Conservation (phyloP, 2,888 invertebrate genomes). For the Strigamia transsilvanica region DNA sequence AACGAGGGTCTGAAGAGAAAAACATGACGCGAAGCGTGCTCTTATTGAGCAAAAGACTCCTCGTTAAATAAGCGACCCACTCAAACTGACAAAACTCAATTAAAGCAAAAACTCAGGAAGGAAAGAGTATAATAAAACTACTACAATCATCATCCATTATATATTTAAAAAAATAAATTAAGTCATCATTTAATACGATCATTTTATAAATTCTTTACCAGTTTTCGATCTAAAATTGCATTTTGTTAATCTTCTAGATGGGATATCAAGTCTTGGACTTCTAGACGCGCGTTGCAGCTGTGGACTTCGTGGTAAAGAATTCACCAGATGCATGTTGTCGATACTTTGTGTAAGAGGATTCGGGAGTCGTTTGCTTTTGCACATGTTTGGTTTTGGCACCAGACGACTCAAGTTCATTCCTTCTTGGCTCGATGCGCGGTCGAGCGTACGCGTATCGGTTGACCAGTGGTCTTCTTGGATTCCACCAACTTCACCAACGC, state of each 20-base stretch:
- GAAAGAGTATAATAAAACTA: neutral
- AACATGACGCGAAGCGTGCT: conserved; percentile 45
- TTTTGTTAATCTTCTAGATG: neutral
- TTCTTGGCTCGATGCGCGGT: conserved; percentile 41
- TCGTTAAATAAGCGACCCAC: conserved; percentile 43
- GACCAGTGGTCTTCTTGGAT: conserved; percentile 40
- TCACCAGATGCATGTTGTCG: conserved; percentile 50
- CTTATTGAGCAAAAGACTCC: conserved; percentile 46
- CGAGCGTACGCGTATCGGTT: conserved; percentile 35
- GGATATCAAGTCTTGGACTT: neutral
- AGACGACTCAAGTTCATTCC: conserved; percentile 37
- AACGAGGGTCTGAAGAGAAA: conserved; percentile 43
- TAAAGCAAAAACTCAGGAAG: conserved; percentile 52
- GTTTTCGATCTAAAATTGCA: neutral
- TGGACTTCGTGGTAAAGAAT: conserved; percentile 33
- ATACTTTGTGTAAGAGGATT: conserved; percentile 50
- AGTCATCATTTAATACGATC: neutral
- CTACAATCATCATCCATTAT: no score
- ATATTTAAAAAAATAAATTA: neutral
- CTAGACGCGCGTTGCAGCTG: neutral
- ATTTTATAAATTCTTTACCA: neutral
- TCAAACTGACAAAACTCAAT: conserved; percentile 50
- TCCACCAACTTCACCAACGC: conserved; percentile 18
- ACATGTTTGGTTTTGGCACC: conserved; percentile 35
- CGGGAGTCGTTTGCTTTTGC: conserved; percentile 26